These are phyloP conservation scores for Lutjanus erythropterus DNA, from an alignment of 2,113 vertebrate genomes.

Conservation along the genomic window DNA sequence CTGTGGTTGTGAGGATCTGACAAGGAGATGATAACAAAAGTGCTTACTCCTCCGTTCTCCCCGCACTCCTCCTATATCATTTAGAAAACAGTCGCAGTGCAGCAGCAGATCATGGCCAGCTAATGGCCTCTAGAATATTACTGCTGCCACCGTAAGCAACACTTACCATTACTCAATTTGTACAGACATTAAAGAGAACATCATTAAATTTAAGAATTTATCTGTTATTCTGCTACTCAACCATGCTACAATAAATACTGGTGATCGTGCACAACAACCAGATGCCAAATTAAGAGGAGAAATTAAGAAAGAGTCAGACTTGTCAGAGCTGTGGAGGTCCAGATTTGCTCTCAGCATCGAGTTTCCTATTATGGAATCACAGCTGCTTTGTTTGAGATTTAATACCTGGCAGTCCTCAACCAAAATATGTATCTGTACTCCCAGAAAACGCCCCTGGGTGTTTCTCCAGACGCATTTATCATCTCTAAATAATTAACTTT, in stretches of 20 bases:
- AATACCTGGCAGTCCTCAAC: constrained; percentile 29
- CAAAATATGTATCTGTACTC: constrained; percentile 50
- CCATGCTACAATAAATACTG: constrained; percentile 45
- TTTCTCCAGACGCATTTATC: constrained; percentile 58
- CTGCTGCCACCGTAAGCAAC: constrained; percentile 67
- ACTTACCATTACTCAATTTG: constrained; percentile 73
- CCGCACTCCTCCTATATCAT: constrained; percentile 70
- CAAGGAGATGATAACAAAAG: constrained; percentile 79
- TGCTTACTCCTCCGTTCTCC: constrained; percentile 74
- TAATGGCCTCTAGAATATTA: constrained; percentile 75
- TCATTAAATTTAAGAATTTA: constrained; percentile 56
- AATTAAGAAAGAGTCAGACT: constrained; percentile 37
- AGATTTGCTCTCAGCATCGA: constrained; percentile 27
- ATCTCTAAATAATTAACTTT: constrained; percentile 45
- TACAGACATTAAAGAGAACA: constrained; percentile 55
- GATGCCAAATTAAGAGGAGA: constrained; percentile 33
- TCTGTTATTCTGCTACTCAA: constrained; percentile 25
- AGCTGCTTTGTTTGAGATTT: constrained; percentile 45
- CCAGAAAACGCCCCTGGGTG: constrained; percentile 37
- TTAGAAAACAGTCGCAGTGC: constrained; percentile 73
- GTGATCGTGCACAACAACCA: constrained; percentile 27
- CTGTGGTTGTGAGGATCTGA: constrained; percentile 71
- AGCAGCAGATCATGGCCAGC: constrained; percentile 60
- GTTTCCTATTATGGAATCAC: constrained; percentile 26
- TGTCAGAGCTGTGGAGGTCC: constrained; percentile 14